These are phyloP conservation scores for Melanogrammus aeglefinus DNA, from an alignment of 2,797 vertebrate genomes.

Conservation along the genomic window DNA sequence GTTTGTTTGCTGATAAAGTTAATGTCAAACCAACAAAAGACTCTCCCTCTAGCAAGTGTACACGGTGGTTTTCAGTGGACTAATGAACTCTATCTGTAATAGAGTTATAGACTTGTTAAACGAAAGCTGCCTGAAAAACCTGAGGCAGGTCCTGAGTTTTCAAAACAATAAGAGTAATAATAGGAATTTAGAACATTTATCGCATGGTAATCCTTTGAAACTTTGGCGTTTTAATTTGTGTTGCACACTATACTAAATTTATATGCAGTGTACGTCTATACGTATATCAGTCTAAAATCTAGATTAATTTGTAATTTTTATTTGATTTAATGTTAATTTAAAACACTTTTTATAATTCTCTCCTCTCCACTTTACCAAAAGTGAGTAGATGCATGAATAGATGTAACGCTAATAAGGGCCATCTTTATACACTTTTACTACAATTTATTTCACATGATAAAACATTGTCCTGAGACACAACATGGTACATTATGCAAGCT, in stretches of 20 bases:
- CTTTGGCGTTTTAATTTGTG: neutral
- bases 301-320: neutral
- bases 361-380: neutral
- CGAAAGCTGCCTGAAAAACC: neutral
- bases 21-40: no score
- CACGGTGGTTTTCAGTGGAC: neutral
- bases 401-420: constrained; percentile 30
- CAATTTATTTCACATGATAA: neutral
- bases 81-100: neutral
- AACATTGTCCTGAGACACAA: neutral
- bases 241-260: neutral
- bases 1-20: no score
- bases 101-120: neutral
- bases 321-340: neutral
- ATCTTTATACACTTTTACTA: constrained; percentile 36
- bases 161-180: neutral
- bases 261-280: neutral
- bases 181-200: neutral
- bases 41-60: no score
- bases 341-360: neutral
- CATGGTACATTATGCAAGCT: no score
- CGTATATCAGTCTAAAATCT: constrained; percentile 3
- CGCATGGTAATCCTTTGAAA: neutral
- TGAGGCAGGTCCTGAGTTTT: neutral
- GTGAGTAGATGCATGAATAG: constrained; percentile 27